Base-by-base conservation (phyloP, 2,797 vertebrate genomes). In the Eupleurogrammus muticus region DNA sequence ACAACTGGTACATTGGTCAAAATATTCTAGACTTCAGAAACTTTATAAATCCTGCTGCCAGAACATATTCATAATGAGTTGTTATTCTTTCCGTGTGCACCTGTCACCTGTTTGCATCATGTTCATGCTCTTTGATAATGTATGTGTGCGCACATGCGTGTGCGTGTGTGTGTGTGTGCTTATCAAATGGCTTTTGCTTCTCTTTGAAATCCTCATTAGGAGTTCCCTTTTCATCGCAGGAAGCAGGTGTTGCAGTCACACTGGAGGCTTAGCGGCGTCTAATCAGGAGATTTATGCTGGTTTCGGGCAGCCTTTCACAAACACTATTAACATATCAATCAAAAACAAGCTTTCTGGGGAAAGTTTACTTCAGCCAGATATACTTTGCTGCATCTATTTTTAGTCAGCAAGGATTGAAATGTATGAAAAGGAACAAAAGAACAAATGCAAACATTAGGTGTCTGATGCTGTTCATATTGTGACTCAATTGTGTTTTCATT, bases 161-260 rank as follows among this genome's bases (percentile, higher is more conserved):
- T n/a, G n/a, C n/a, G n/a, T n/a, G n/a, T n/a, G n/a, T n/a, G n/a
- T n/a, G n/a, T n/a, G n/a, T n/a, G 28, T 38, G 20, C 72, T 77
- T 53, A 64, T 66, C 32, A 76, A 55, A 55, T 20, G 9, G n/a
- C 32, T 61, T 60, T 44, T 46, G 38, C 24, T 38, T 48, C 21
- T 56, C 49, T 77, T 48, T 56, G 42, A 79, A 73, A 70, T 28
- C 36, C 44, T 72, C 57, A 56, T 78, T 73, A 47, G 51, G 46
- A 20, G 60, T 20, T 6, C 2, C 42, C 48, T 73, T 79, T 78
- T 70, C 34, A 70, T 68, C 21, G 0, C 19, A 32, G 57, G 62
- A 49, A 66, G 63, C 80, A 82, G 78, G 38, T 79, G 81, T 69
- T 66, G 40, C 0, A 24, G 42, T 13, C 21, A 8, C 76, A 42